phyloP scores from a whole-genome alignment of 1,140 invertebrate genomes.

The Nasonia giraulti region DNA sequence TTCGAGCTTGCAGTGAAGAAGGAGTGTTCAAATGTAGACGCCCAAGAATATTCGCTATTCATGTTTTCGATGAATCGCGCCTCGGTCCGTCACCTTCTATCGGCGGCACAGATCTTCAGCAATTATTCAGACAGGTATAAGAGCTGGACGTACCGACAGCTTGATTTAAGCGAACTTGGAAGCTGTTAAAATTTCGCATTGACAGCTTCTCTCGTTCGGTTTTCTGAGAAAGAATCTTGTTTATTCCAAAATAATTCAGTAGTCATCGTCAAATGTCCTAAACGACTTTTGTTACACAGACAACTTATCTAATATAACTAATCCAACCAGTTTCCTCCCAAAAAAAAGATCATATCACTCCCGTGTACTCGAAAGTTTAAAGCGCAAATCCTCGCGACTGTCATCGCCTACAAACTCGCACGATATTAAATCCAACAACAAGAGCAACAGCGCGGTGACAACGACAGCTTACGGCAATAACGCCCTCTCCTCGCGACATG shows the following conservation, averaged over 20 bases:
- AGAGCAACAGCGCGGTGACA: neutral
- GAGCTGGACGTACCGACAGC: neutral
- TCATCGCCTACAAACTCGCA: neutral
- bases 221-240: neutral
- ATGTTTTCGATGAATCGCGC: neutral
- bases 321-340: neutral
- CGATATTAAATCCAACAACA: slow-evolving; percentile 41
- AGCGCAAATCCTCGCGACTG: slow-evolving; percentile 13
- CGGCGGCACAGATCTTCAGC: slow-evolving; percentile 58
- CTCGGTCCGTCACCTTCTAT: slow-evolving; percentile 45
- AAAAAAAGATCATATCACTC: no score
- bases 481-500: slow-evolving; percentile 6
- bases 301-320: slow-evolving; percentile 32
- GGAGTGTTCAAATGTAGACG: neutral
- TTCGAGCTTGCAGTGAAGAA: neutral
- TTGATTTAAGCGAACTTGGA: neutral
- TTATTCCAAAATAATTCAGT: no score
- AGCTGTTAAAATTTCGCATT: neutral
- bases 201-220: neutral
- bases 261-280: no score
- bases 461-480: neutral
- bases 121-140: slow-evolving; percentile 53
- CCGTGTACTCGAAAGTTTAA: neutral
- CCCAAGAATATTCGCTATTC: neutral
- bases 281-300: neutral